Base-by-base conservation (phyloP, 2,113 vertebrate genomes). In the Lycaon pictus region DNA sequence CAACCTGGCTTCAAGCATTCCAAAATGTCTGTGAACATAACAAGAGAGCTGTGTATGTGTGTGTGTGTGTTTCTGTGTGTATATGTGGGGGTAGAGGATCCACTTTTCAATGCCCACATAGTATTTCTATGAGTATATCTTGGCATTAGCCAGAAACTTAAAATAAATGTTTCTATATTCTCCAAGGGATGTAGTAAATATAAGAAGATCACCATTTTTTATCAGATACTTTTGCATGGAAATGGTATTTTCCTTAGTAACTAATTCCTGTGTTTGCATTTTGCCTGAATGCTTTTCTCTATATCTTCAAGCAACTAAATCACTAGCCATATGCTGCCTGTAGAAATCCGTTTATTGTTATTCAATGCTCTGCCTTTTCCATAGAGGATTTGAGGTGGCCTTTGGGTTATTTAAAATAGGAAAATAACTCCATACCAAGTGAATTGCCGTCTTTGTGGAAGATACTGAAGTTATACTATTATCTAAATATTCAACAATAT, bases 291-390 rank as follows among this genome's bases (percentile, higher is more conserved):
- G 76, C 63, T 92, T 97, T 83, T n/a, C 62, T 65, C 43, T 48
- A 20, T 89, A 83, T 84, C 35, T 77, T 95, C 62, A 15, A 12
- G 11, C 29, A 83, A 65, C 43, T 81, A 84, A 92, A 94, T 84
- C 76, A 88, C 55, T 22, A 90, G 35, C 85, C 93, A 53, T 69
- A 56, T 69, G 83, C 82, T 95, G 22, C 58, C 85, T 94, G 2
- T 51, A 56, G 22, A 98, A 93, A 69, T 76, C 56, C 87, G 16
- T 84, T 90, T 93, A 87, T 93, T 93, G 69, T 85, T 88, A 81
- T n/a, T 80, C 37, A 85, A 3, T 79, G 29, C 5, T 91, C 79
- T 58, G 35, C 35, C 11, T 89, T 92, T 93, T 43, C 29, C 53
- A n/a, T 20, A 80, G 43, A 92, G 48, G 19, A 84, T 95, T 58